Base-by-base conservation (phyloP, 1,140 invertebrate genomes). In the Harpegnathos saltator region DNA sequence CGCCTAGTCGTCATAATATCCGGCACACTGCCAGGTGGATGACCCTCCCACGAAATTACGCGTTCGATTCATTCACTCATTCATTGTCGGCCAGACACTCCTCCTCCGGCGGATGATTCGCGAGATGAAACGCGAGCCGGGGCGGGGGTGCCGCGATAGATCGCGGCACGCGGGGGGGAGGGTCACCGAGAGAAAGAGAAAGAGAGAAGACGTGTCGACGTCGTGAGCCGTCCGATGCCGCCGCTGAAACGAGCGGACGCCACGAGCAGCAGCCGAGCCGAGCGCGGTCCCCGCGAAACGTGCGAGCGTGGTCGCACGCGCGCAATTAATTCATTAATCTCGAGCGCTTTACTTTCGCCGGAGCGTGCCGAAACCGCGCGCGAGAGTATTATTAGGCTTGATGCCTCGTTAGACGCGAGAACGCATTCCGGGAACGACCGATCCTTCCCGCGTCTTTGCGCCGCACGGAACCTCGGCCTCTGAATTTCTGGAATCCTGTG, bases 311-410 rank as follows among this genome's bases (percentile, higher is more conserved):
- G 7, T 58, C 58, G 59, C 52, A 19, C 59, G 38, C 52, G 24
- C 59, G 38, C 38, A 44, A 44, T 44, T 44, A 33, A 38, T 74
- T 66, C 38, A 44, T 91, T 89, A 85, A 89, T 80, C 85, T 85
- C 86, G 69, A 75, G 78, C 66, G 65, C 85, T 88, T 87, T 90
- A 89, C 89, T 91, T 89, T 91, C 84, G 86, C 82, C 58, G 58
- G 19, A 50, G 52, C 38, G 62, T 50, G 19, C 50, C 59, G 11
- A 56, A 65, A 54, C 22, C 62, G 68, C 84, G 88, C 83, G 89
- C n/a, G n/a, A n/a, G n/a, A n/a, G n/a, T 91, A 91, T 92, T 90
- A 92, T 91, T 92, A 91, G 85, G 9, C 89, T 88, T 90, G 86
- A 91, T 88, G 86, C 84, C 91, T 91, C 69, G 89, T 91, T 91